Conservation (phyloP, 2,888 invertebrate species). For the Xylophagus ater region DNA sequence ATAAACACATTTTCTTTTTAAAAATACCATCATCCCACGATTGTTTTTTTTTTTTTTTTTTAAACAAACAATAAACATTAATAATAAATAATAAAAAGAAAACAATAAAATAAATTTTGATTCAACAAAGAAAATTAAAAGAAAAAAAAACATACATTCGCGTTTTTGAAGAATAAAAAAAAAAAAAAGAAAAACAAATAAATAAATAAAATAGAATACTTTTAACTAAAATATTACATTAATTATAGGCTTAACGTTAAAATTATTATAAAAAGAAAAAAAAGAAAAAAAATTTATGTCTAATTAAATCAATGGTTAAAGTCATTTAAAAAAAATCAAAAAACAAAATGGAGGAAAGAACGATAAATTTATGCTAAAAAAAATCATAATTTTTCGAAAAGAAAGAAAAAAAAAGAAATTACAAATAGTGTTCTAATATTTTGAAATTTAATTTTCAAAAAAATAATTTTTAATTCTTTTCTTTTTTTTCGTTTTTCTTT, state of each 20-base stretch:
- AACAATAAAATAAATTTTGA: background rate
- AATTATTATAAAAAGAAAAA: background rate
- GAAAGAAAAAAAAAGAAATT: background rate
- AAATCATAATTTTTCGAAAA: no score
- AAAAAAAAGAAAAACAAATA: background rate
- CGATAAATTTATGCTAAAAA: no score
- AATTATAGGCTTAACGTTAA: slow-evolving; percentile 2
- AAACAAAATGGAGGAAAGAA: no score
- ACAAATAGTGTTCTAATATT: no score
- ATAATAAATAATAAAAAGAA: no score
- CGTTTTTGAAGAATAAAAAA: slow-evolving; percentile 2
- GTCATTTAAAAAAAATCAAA: slow-evolving; percentile 6
- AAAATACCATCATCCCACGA: background rate
- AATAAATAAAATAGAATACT: background rate
- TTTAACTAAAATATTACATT: slow-evolving; percentile 5
- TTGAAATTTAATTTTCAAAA: no score
- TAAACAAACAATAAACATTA: slow-evolving; percentile 1
- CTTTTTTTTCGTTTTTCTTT: no score
- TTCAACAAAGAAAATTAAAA: background rate
- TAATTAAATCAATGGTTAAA: slow-evolving; percentile 7
- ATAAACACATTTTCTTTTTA: slow-evolving; percentile 31
- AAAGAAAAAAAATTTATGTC: slow-evolving; percentile 1
- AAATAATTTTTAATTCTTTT: no score
- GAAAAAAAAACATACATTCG: slow-evolving; percentile 4
- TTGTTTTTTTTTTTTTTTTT: slow-evolving; percentile 3